Conservation (phyloP, 2,113 vertebrate species). For the Cynocephalus volans region DNA sequence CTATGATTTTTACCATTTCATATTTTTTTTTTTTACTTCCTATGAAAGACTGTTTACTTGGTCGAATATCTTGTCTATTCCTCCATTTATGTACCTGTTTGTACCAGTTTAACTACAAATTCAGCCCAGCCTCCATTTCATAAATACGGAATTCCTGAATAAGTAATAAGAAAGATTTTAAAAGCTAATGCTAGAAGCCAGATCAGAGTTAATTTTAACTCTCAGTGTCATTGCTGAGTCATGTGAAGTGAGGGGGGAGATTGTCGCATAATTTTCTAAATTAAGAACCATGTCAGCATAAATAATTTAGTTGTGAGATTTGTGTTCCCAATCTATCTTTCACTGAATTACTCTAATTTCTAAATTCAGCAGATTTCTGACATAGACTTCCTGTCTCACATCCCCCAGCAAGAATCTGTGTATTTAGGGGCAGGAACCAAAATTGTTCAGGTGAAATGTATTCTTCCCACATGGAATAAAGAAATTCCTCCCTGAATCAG, state of each 20-base stretch:
- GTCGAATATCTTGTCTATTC: neutral
- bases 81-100: neutral
- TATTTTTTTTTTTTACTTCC: neutral
- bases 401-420: neutral
- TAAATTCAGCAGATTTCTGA: slow-evolving; percentile 53
- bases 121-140: neutral
- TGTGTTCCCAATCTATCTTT: slow-evolving; percentile 44
- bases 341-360: neutral
- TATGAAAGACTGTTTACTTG: neutral
- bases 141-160: neutral
- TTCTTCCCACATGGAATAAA: slow-evolving; percentile 25
- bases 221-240: slow-evolving; percentile 5
- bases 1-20: slow-evolving; percentile 5
- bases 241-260: slow-evolving; percentile 1
- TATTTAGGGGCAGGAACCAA: slow-evolving; percentile 16
- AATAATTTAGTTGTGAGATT: slow-evolving; percentile 58
- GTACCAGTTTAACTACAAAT: neutral
- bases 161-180: slow-evolving; percentile 52
- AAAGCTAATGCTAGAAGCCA: slow-evolving; percentile 19
- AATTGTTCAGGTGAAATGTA: slow-evolving; percentile 39
- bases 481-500: neutral
- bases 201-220: slow-evolving; percentile 52
- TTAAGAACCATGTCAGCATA: slow-evolving; percentile 52
- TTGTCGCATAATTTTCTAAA: slow-evolving; percentile 59
- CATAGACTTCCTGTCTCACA: slow-evolving; percentile 51